Percentiles rank a stretch among this genome's conserved stretches.
These are phyloP conservation scores for Linepithema humile DNA, from an alignment of 1,140 invertebrate species.

Conservation along the genomic window DNA sequence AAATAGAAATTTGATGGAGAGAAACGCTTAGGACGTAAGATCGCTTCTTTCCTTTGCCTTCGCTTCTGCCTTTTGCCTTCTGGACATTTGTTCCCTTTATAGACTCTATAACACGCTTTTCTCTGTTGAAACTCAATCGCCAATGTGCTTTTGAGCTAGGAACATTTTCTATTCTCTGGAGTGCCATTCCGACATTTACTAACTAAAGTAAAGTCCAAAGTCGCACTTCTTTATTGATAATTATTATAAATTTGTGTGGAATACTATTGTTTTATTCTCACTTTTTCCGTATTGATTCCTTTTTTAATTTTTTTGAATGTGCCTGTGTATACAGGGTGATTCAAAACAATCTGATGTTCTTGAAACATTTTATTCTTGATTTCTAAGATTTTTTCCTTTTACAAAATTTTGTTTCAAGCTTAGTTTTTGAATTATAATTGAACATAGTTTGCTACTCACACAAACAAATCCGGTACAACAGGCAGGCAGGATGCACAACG, in stretches of 20 bases:
- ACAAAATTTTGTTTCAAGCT: background rate
- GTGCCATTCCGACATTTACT: background rate
- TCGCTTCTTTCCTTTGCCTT: conserved; percentile 20
- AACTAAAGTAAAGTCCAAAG: background rate
- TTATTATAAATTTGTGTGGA: background rate
- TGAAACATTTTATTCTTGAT: no score
- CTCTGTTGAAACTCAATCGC: background rate
- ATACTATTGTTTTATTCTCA: no score
- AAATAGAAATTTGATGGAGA: conserved; percentile 48
- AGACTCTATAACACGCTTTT: conserved; percentile 37
- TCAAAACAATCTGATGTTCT: no score
- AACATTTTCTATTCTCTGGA: background rate
- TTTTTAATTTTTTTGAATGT: no score
- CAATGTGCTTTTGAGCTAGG: background rate
- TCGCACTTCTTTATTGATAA: background rate
- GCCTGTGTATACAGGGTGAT: no score
- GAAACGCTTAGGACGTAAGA: conserved; percentile 23
- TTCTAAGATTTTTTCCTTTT: no score
- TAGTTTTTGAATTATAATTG: no score
- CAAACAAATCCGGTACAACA: no score
- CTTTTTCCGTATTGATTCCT: background rate
- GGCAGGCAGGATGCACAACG: no score
- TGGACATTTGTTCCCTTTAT: conserved; percentile 39
- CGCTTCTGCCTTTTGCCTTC: background rate
- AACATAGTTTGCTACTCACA: no score